These are phyloP conservation scores for Andrena dorsata DNA, from an alignment of 2,888 invertebrate genomes.

Conservation along the genomic window DNA sequence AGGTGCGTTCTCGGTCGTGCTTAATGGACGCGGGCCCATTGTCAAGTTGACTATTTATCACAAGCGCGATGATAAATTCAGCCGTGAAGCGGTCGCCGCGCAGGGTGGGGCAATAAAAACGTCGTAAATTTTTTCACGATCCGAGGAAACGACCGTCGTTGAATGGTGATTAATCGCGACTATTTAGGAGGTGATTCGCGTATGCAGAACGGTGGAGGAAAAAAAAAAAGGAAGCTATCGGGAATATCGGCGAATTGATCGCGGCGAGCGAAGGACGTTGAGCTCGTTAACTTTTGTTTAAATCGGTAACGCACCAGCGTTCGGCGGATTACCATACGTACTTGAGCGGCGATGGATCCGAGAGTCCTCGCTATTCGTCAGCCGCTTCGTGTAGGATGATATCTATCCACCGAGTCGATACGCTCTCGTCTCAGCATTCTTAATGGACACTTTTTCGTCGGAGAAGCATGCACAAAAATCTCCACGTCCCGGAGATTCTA, in stretches of 20 bases:
- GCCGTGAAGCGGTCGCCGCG: neutral
- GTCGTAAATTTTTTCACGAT: constrained; percentile 19
- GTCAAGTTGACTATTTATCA: constrained; percentile 1
- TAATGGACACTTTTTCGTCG: constrained; percentile 41
- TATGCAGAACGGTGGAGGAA: neutral
- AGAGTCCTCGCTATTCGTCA: neutral
- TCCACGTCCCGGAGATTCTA: no score
- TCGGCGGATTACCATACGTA: constrained; percentile 36
- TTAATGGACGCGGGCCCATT: neutral
- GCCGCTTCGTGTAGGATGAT: constrained; percentile 11
- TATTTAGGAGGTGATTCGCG: constrained; percentile 1
- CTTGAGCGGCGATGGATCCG: neutral
- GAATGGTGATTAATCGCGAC: constrained; percentile 38
- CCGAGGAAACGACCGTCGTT: neutral
- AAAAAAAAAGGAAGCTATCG: constrained; percentile 13
- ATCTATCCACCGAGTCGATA: constrained; percentile 50
- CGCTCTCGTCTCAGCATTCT: constrained; percentile 26
- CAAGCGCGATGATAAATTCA: constrained; percentile 14
- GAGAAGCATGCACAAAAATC: constrained; percentile 31
- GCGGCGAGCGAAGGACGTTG: constrained; percentile 38
- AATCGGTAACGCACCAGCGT: constrained; percentile 39
- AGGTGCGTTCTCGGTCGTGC: no score
- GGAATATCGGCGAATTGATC: constrained; percentile 33
- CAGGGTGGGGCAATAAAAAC: constrained; percentile 18
- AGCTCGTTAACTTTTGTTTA: constrained; percentile 52